Base-by-base conservation (phyloP, 2,888 invertebrate genomes). In the Patella pellucida region DNA sequence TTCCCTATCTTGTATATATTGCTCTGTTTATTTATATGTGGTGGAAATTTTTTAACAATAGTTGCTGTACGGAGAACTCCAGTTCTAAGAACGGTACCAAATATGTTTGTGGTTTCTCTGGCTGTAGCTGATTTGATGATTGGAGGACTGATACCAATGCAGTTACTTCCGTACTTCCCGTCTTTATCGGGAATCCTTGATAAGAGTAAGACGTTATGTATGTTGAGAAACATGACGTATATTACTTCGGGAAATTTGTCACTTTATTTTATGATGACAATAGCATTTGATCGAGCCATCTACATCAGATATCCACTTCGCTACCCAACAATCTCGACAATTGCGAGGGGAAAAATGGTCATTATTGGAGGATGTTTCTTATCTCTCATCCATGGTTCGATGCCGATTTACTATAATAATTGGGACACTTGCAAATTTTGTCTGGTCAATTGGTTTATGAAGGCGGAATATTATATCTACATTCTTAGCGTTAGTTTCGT, bases 261-360 rank as follows among this genome's bases (percentile, higher is more conserved):
- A 19, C 51, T 79, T 54, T 67, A 75, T 27, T 75, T 70, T 51
- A 68, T 75, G 41, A 23, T 69, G 3, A 56, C 78, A 14, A 73
- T 81, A 14, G 77, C 77, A 2, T 31, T 75, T 41, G 78, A 81
- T 69, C 19, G 81, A 4, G 76, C 68, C 23, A 27, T 75, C 31
- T 69, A 52, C 7, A 69, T 74, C 16, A 15, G 19, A 4, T 16
- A 31, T 14, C 69, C 52, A 0, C 27, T 71, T 12, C 71, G 52
- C 15, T 52, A 71, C 31, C 19, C 19, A 31, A 54, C n/a, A 14
- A 51, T 52, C 52, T n/a, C 5, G 23, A 56, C 52, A 11, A n/a
- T 27, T 16, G 52, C 52, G 2, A n/a, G 15, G 27, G 56, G 23
- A 0, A 27, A 31, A 16, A 15, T 54, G 3, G n/a, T 71, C 16